phyloP scores from a whole-genome alignment of 2,888 invertebrate species.

The Drosophila engyochracea region DNA sequence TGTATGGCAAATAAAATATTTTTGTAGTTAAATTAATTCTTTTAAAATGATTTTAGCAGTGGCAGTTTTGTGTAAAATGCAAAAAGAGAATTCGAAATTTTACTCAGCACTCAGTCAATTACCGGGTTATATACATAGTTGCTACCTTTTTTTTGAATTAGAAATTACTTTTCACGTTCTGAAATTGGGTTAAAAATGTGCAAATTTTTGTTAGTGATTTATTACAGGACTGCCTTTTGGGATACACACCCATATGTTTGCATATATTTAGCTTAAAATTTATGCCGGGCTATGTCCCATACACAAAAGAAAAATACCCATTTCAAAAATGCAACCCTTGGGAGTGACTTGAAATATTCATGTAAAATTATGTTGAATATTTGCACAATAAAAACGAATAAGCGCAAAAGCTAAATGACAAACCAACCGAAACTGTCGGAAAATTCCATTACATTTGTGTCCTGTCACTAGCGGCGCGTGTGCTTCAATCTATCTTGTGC shows the following conservation, averaged over 20 bases:
- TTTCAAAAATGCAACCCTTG: conserved; percentile 35
- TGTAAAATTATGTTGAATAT: conserved; percentile 69
- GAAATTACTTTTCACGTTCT: background rate
- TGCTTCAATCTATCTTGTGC: conserved; percentile 66
- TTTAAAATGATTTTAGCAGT: background rate
- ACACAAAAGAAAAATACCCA: conserved; percentile 15
- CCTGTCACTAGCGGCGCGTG: conserved; percentile 29
- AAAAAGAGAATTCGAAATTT: background rate
- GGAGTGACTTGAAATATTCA: conserved; percentile 66
- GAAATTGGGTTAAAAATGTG: conserved; percentile 9
- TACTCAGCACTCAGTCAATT: background rate
- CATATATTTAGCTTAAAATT: conserved; percentile 40
- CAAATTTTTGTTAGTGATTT: conserved; percentile 36
- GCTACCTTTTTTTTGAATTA: background rate
- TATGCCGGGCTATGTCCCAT: conserved; percentile 18
- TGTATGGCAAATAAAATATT: background rate
- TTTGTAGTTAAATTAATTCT: background rate
- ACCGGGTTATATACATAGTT: no score
- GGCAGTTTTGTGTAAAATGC: background rate
- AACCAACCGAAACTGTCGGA: conserved; percentile 29
- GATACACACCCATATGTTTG: conserved; percentile 5
- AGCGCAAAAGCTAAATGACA: conserved; percentile 33
- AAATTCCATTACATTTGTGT: conserved; percentile 59
- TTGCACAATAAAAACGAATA: conserved; percentile 52
- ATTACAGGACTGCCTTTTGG: conserved; percentile 22